These are phyloP conservation scores for Tenodera sinensis DNA, from an alignment of 2,888 invertebrate genomes.

Conservation along the genomic window DNA sequence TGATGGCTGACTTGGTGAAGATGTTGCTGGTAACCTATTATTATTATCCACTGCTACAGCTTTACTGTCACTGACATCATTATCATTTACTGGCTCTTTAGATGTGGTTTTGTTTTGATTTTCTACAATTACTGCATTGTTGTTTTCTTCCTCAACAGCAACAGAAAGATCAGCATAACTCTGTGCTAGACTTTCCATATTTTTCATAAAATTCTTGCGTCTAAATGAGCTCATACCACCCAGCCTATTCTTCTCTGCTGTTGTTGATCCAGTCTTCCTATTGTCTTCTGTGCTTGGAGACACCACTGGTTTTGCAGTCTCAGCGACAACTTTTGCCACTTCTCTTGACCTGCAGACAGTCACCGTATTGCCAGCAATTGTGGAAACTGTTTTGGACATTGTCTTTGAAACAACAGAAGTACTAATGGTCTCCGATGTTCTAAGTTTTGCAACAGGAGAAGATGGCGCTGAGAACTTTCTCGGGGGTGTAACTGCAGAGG, in stretches of 20 bases:
- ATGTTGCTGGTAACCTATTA: background rate
- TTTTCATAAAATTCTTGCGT: constrained; percentile 45
- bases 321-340: background rate
- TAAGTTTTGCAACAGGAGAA: background rate
- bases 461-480: background rate
- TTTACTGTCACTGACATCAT: background rate
- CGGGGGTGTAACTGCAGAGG: background rate
- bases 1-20: background rate
- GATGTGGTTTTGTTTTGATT: constrained; percentile 24
- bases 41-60: background rate
- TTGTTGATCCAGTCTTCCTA: background rate
- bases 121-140: constrained; percentile 29
- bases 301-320: background rate
- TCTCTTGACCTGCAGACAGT: background rate
- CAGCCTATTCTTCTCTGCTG: background rate
- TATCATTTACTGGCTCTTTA: background rate
- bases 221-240: constrained; percentile 33
- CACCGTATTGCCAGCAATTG: background rate
- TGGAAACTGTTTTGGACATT: background rate
- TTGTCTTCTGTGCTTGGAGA: background rate
- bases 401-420: background rate
- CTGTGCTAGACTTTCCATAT: constrained; percentile 46
- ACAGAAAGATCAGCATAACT: constrained; percentile 31
- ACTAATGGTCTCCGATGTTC: background rate
- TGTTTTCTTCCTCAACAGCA: background rate